Percentiles rank a stretch among this genome's conserved stretches.
Conservation (phyloP, 2,797 vertebrate genomes). For the Octomys mimax region DNA sequence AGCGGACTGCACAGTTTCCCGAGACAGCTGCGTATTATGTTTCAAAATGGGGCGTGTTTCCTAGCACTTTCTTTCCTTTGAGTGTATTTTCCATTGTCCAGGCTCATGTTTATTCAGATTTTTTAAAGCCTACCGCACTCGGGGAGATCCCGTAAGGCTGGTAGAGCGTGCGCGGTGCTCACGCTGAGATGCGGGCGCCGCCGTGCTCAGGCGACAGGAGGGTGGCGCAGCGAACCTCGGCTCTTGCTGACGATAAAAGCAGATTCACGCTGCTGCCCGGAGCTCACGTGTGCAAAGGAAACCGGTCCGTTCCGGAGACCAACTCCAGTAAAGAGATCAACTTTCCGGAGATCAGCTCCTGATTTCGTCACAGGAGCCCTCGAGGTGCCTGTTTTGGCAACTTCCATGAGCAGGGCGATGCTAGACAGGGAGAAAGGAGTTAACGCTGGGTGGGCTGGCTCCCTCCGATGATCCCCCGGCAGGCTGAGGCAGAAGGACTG, state of each 20-base stretch:
- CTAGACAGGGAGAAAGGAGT: background rate
- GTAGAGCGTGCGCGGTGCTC: background rate
- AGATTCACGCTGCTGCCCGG: background rate
- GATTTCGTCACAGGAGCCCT: background rate
- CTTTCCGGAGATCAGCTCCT: background rate
- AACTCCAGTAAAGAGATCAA: background rate
- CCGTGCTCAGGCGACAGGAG: background rate
- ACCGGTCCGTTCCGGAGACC: background rate
- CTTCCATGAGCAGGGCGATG: background rate
- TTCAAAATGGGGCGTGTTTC: background rate
- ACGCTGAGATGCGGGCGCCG: background rate
- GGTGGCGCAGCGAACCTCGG: background rate
- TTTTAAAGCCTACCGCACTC: background rate
- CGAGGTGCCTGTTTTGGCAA: background rate
- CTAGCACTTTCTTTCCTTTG: conserved; percentile 10
- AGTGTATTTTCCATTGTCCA: background rate
- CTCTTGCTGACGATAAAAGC: background rate
- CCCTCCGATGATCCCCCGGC: too few species aligned
- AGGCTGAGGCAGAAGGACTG: background rate
- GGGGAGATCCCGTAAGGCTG: background rate
- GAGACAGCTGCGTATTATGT: background rate
- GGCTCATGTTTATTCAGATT: background rate
- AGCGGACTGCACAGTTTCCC: background rate
- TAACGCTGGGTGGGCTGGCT: background rate
- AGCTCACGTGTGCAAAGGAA: background rate